Conservation (phyloP, 2,797 vertebrate genomes). For the Gambelia wislizenii region DNA sequence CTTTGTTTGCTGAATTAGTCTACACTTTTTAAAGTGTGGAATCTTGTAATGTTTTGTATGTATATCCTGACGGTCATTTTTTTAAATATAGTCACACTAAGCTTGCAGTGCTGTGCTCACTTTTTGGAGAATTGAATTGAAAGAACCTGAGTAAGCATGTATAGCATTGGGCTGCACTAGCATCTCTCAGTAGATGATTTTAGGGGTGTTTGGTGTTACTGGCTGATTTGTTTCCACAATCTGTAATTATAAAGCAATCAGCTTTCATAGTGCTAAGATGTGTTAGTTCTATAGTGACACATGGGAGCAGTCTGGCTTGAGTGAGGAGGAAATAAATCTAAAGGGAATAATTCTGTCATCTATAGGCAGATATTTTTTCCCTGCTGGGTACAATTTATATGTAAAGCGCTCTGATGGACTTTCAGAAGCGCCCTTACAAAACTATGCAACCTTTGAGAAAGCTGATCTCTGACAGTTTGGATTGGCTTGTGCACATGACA, state of each 20-base stretch:
- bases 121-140: neutral
- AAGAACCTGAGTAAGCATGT: neutral
- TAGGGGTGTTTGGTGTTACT: neutral
- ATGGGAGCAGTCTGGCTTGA: neutral
- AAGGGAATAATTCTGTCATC: neutral
- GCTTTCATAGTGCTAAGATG: neutral
- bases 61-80: neutral
- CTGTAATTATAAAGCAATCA: neutral
- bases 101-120: neutral
- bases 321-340: slow-evolving; percentile 22
- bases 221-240: neutral
- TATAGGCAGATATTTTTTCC: neutral
- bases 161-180: neutral
- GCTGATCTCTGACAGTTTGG: neutral
- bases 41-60: neutral
- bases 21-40: neutral
- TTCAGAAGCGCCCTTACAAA: neutral
- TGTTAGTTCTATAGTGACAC: neutral
- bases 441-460: neutral
- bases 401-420: neutral
- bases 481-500: neutral
- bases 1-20: neutral
- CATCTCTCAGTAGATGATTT: neutral
- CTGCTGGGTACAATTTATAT: neutral
- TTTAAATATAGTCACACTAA: neutral